phyloP scores from a whole-genome alignment of 2,888 invertebrate species.

The Iselma pallidipennis region DNA sequence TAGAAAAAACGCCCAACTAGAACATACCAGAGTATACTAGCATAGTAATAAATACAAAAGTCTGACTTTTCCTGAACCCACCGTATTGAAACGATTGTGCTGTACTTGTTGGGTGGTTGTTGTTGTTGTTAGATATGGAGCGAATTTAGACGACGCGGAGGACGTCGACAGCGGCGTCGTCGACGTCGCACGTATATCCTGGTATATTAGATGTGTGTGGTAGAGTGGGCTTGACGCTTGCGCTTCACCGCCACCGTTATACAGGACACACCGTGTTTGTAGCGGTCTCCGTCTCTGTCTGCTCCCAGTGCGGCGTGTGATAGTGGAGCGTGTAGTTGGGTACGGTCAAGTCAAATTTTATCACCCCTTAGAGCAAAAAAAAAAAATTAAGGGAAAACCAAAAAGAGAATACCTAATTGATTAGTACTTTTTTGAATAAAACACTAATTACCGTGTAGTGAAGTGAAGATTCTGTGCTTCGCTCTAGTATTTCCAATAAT shows the following conservation, averaged over 20 bases:
- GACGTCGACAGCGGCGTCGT: not conserved
- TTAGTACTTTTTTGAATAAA: not conserved
- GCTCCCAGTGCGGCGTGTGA: constrained; percentile 50
- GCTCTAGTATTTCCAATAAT: not conserved
- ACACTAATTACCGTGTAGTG: not conserved
- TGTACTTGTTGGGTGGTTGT: no score
- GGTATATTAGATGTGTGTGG: not conserved
- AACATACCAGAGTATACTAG: no score
- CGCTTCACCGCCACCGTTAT: constrained; percentile 12
- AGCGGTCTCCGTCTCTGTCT: constrained; percentile 25
- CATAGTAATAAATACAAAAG: no score
- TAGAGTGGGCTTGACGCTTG: constrained; percentile 6
- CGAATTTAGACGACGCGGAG: not conserved
- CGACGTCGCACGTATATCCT: not conserved
- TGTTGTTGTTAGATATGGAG: no score
- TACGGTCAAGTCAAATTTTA: constrained; percentile 17
- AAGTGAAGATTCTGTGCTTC: not conserved
- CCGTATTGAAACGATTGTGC: no score
- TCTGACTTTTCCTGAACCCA: not conserved
- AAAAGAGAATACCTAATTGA: no score
- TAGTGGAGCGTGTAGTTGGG: constrained; percentile 43
- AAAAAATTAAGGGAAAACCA: not conserved
- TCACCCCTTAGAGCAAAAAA: not conserved
- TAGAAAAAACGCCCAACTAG: no score
- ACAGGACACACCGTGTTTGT: constrained; percentile 12